Conservation (phyloP, 2,797 vertebrate genomes). For the Prunella strophiata region DNA sequence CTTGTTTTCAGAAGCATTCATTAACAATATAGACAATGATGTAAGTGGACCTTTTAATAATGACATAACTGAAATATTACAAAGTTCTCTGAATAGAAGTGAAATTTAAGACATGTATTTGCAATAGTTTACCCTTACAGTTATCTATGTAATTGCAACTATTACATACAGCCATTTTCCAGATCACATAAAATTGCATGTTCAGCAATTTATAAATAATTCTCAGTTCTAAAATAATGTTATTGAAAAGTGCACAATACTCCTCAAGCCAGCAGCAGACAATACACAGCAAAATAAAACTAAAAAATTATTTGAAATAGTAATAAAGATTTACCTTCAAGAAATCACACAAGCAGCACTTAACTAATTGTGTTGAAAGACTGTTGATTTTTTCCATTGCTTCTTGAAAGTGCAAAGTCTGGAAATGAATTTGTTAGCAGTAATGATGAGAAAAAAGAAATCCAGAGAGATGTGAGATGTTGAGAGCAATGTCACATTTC, state of each 20-base stretch:
- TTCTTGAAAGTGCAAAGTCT: constrained; percentile 93
- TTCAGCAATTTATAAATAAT: constrained; percentile 82
- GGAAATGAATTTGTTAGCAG: constrained; percentile 98
- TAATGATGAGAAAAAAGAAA: constrained; percentile 96
- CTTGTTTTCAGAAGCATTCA: constrained; percentile 56
- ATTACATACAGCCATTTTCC: constrained; percentile 74
- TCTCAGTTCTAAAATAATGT: constrained; percentile 74
- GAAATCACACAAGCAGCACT: constrained; percentile 98
- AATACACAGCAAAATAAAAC: constrained; percentile 77
- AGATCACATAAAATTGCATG: constrained; percentile 75
- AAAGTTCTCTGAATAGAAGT: constrained; percentile 69
- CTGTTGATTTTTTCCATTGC: constrained; percentile 95
- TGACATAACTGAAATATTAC: constrained; percentile 63
- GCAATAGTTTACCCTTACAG: constrained; percentile 72
- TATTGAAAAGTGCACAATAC: constrained; percentile 74
- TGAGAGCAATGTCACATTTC: constrained; percentile 98
- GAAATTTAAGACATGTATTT: constrained; percentile 72
- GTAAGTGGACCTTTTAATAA: constrained; percentile 67
- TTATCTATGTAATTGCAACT: constrained; percentile 71
- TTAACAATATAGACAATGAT: constrained; percentile 65
- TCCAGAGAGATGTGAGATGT: constrained; percentile 93
- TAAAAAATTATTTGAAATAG: constrained; percentile 81
- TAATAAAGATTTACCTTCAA: constrained; percentile 97
- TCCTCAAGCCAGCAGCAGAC: constrained; percentile 71
- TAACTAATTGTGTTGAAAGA: constrained; percentile 90